Evolutionary conservation across 2,113 vertebrate species (phyloP), one percentile per base, ranked within the genome.

Genomic region (Bambusicola thoracicus): DNA sequence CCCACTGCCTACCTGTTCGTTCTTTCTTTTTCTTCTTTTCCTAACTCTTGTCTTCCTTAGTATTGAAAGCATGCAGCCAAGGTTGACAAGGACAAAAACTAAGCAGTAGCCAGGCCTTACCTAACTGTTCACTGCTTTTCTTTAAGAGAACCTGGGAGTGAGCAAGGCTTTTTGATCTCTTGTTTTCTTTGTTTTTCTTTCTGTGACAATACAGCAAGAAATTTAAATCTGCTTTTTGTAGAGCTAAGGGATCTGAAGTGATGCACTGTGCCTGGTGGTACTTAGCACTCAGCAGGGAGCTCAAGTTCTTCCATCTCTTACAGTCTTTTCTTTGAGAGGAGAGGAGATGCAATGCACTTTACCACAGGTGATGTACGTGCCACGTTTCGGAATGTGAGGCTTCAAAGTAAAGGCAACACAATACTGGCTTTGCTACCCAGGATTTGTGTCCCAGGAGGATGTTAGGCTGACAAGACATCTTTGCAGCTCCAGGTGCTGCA

Each of bases 1-100:
- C 56, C 63, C 44, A 85, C 91, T 93, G 85, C 94, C 83, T 95
- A 16, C 59, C 44, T 65, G 56, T 79, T 96, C 53, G 19, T 96
- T 69, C 46, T 48, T 48, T 20, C 49, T 93, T 92, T 96, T 93
- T 74, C 68, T 78, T 87, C 44, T 11, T 19, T 49, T 30, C 30
- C 63, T 41, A 8, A 3, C n/a, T 91, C 46, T 79, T 84, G 62
- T 41, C 70, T 92, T 92, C 46, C 17, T 43, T 95, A 91, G 46
- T 70, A 77, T 84, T 89, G 79, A 56, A 87, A 92, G 49, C 41
- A 40, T 74, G 36, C 24, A 85, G 72, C 55, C 89, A 91, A 92
- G 68, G 93, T 77, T 90, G 87, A 88, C 85, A 81, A 92, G 79
- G 76, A 68, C 65, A 72, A 65, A 92, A 67, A 34, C 19, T 85